Base-by-base conservation (phyloP, 1,140 invertebrate species). In the Anastrepha obliqua region DNA sequence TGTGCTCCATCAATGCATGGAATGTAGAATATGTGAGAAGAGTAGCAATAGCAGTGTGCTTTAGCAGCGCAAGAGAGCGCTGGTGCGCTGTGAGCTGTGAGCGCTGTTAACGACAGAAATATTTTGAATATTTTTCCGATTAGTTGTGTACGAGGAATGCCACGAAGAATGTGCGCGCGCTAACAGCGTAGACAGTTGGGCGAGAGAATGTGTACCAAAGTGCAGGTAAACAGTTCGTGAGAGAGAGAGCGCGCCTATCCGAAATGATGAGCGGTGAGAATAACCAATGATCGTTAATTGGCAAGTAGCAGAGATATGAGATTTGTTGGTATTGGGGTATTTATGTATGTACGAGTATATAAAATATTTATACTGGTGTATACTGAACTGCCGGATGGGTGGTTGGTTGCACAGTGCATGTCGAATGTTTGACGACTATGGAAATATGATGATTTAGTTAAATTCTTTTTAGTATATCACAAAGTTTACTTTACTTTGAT, bases 71-170 rank as follows among this genome's bases (percentile, higher is more conserved):
- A 11, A 13, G 51, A 51, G 39, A 70, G n/a, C 64, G 42, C 42
- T 55, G 17, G 8, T 17, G 47, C 39, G 44, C 17, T 20, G 64
- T 20, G 64, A 70, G 15, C 5, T n/a, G 47, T 7, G 8, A 29
- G 9, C 42, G 13, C 55, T 60, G 55, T 86, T 60, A 86, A 44
- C 65, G 65, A 88, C 85, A 88, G 87, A 88, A 88, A 88, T 88
- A 86, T 88, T 88, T 88, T 88, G 85, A 88, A 88, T 88, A 88
- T 88, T 88, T 88, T 88, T 88, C 62, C 67, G 85, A 88, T 88
- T 85, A 88, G 85, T 86, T 86, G 87, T 88, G 58, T 17, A 87
- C 70, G 87, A 85, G 87, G 81, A 88, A 88, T 88, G 85, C 87
- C 59, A 67, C 86, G 86, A 87, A 67, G 65, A 87, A 55, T 67